Conservation (phyloP, 2,113 vertebrate genomes). For the Pantherophis guttatus region DNA sequence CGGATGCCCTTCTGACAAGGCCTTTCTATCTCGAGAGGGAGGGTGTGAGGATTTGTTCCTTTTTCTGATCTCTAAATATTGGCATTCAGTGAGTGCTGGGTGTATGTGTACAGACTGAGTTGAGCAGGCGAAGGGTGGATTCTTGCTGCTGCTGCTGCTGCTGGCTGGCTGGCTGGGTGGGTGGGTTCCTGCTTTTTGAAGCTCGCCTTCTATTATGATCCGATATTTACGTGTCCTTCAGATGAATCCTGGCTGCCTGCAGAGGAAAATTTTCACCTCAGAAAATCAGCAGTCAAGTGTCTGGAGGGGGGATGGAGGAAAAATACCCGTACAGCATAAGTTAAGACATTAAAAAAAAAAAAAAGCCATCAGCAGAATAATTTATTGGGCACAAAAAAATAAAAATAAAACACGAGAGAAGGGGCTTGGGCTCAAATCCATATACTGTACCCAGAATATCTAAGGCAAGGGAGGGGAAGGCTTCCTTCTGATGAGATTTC, state of each 20-base stretch:
- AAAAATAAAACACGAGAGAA: constrained; percentile 49
- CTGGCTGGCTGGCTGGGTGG: constrained; percentile 44
- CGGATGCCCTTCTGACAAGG: constrained; percentile 8
- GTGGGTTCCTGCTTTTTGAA: constrained; percentile 62
- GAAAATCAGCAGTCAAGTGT: constrained; percentile 57
- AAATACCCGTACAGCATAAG: not conserved
- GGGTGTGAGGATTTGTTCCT: constrained; percentile 48
- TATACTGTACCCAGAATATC: constrained; percentile 20
- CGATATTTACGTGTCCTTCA: constrained; percentile 61
- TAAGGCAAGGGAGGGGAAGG: not conserved
- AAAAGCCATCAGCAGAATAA: constrained; percentile 19
- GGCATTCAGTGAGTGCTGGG: constrained; percentile 60
- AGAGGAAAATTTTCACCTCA: constrained; percentile 62
- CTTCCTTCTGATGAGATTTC: not conserved
- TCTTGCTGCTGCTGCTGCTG: constrained; percentile 60
- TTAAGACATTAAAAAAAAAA: not conserved
- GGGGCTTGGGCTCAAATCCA: constrained; percentile 57
- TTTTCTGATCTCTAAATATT: constrained; percentile 60
- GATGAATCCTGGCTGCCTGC: constrained; percentile 53
- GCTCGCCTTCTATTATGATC: constrained; percentile 65
- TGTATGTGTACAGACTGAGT: constrained; percentile 51
- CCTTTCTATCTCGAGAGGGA: constrained; percentile 55
- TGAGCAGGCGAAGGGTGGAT: constrained; percentile 67
- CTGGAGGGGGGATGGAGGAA: constrained; percentile 25
- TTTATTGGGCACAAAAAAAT: constrained; percentile 46